Conservation (phyloP, 2,113 vertebrate species). For the Poeciliopsis retropinna region DNA sequence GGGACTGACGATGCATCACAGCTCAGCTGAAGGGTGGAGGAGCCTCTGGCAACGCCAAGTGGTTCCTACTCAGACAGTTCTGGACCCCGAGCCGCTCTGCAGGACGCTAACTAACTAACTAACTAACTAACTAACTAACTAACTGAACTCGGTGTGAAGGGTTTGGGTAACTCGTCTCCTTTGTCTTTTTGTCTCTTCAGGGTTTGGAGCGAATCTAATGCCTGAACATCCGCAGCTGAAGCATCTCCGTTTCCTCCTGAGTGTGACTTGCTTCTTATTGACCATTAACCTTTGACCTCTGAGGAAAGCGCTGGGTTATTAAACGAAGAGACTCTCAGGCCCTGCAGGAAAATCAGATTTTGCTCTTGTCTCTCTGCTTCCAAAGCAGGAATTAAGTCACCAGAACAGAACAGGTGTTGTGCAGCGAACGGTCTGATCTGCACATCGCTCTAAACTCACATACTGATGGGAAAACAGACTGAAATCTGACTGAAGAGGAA, state of each 20-base stretch:
- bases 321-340: constrained; percentile 67
- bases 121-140: no score
- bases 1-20: constrained; percentile 24
- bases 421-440: constrained; percentile 20
- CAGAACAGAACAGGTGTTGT: background rate
- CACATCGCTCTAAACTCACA: no score
- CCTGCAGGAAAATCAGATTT: constrained; percentile 59
- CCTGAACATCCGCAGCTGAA: constrained; percentile 23
- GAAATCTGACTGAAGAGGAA: no score
- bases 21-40: constrained; percentile 19
- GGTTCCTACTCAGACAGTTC: constrained; percentile 46
- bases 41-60: constrained; percentile 65
- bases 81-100: constrained; percentile 26
- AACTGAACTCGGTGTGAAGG: no score
- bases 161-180: no score
- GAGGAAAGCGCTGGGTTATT: constrained; percentile 65
- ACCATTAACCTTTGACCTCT: constrained; percentile 67
- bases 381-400: constrained; percentile 66
- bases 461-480: no score
- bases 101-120: no score
- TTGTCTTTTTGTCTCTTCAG: no score
- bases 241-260: constrained; percentile 11
- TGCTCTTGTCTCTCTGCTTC: constrained; percentile 64
- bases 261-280: constrained; percentile 52
- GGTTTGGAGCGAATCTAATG: background rate